phyloP scores from a whole-genome alignment of 2,888 invertebrate genomes.

The Drosophila rubida region DNA sequence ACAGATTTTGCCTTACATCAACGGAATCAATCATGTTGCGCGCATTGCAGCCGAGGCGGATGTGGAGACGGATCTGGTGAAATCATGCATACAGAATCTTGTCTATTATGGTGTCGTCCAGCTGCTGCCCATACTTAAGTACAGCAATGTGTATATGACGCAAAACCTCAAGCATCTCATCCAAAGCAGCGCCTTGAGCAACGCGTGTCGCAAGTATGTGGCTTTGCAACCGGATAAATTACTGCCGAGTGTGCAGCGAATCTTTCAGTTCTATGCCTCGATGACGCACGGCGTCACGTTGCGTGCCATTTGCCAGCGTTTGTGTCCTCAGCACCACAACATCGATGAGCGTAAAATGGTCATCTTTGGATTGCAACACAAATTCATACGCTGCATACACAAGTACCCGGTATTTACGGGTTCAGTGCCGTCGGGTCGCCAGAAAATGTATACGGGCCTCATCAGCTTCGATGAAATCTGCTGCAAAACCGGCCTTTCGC shows the following conservation, averaged over 20 bases:
- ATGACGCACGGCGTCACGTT: constrained; percentile 90
- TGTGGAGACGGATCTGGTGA: constrained; percentile 96
- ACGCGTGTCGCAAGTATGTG: constrained; percentile 88
- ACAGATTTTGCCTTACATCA: constrained; percentile 90
- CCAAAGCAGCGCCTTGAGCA: constrained; percentile 88
- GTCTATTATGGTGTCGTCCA: constrained; percentile 91
- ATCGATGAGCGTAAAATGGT: constrained; percentile 86
- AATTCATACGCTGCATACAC: constrained; percentile 87
- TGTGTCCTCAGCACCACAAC: constrained; percentile 87
- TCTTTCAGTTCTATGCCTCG: constrained; percentile 87
- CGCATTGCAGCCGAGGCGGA: constrained; percentile 95
- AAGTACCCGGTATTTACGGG: constrained; percentile 86
- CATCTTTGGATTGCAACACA: constrained; percentile 87
- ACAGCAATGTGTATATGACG: constrained; percentile 94
- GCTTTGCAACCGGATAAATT: constrained; percentile 81
- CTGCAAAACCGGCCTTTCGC: constrained; percentile 91
- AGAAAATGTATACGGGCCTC: constrained; percentile 91
- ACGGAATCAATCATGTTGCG: constrained; percentile 96
- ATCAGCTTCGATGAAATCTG: constrained; percentile 96
- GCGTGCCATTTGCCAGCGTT: constrained; percentile 88
- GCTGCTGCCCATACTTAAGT: constrained; percentile 92
- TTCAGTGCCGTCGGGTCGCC: constrained; percentile 85
- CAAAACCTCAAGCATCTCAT: constrained; percentile 90
- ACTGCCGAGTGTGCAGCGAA: constrained; percentile 82
- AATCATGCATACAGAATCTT: constrained; percentile 96